A percentile compares a stretch with the other conserved stretches of the same genome.
Evolutionary conservation across 2,113 vertebrate species (phyloP).

Genomic region (Centropus bengalensis): DNA sequence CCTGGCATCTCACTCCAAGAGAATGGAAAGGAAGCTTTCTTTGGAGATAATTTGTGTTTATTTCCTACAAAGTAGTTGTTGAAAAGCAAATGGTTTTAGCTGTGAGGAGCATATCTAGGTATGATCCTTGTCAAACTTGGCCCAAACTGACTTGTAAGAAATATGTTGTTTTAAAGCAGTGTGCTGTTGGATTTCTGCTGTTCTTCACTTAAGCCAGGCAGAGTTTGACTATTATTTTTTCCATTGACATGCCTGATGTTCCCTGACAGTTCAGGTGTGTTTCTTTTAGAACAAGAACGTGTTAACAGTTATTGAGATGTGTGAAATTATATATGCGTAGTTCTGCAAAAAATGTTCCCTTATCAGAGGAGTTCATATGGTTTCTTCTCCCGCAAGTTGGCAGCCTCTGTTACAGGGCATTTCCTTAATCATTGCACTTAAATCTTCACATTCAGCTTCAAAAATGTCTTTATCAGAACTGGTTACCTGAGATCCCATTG

Average conservation of each 20-base stretch:
- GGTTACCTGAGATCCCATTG: not conserved
- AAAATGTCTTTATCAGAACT: not conserved
- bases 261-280: not conserved
- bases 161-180: not conserved
- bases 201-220: not conserved
- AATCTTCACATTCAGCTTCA: not conserved
- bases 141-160: not conserved
- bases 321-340: not conserved
- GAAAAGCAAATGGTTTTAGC: not conserved
- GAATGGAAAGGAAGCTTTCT: not conserved
- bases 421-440: not conserved
- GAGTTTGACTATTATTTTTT: not conserved
- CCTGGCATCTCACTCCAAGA: not conserved
- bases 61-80: not conserved
- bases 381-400: not conserved
- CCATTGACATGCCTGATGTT: not conserved
- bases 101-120: not conserved
- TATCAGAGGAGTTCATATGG: not conserved
- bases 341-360: not conserved
- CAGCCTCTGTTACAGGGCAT: not conserved
- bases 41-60: not conserved
- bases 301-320: not conserved
- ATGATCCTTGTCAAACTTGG: not conserved
- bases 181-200: not conserved
- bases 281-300: not conserved